These are phyloP conservation scores for Zaprionus bogoriensis DNA, from an alignment of 2,888 invertebrate species.

Conservation along the genomic window DNA sequence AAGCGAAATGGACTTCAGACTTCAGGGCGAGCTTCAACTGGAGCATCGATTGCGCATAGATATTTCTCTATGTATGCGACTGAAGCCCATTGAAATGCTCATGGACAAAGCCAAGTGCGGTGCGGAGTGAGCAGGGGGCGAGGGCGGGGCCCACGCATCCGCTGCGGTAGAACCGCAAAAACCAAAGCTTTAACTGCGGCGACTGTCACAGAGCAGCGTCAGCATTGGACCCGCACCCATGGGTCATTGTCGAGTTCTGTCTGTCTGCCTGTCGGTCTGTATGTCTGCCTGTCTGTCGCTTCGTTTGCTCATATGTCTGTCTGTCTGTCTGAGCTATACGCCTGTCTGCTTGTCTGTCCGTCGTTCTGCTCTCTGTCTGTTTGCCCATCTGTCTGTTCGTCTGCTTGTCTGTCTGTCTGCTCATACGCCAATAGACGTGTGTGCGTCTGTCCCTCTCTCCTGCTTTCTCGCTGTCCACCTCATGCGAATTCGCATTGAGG, in stretches of 20 bases:
- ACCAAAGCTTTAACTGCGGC: conserved; percentile 77
- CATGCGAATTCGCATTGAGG: conserved; percentile 30
- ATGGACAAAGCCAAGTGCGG: background rate
- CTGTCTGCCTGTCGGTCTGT: background rate
- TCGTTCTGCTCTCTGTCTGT: background rate
- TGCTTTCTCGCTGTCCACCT: no score
- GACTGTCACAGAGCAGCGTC: conserved; percentile 58
- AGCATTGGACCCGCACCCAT: conserved; percentile 12
- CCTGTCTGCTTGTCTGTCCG: no score
- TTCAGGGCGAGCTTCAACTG: background rate
- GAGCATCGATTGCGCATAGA: background rate
- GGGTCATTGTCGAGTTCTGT: no score
- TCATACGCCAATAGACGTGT: conserved; percentile 44
- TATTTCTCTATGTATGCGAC: background rate
- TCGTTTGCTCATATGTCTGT: conserved; percentile 37
- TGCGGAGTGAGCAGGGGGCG: no score
- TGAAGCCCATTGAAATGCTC: no score
- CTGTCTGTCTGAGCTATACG: no score
- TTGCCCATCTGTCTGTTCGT: conserved; percentile 45
- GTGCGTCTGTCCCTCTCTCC: no score
- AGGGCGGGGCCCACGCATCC: conserved; percentile 40
- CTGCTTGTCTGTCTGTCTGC: conserved; percentile 57
- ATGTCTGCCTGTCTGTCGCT: background rate
- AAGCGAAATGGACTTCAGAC: conserved; percentile 9
- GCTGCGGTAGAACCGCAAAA: conserved; percentile 77